A percentile compares a stretch with the other conserved stretches of the same genome.
Conservation (phyloP, 1,140 invertebrate genomes). For the Hypsibius dujardini region DNA sequence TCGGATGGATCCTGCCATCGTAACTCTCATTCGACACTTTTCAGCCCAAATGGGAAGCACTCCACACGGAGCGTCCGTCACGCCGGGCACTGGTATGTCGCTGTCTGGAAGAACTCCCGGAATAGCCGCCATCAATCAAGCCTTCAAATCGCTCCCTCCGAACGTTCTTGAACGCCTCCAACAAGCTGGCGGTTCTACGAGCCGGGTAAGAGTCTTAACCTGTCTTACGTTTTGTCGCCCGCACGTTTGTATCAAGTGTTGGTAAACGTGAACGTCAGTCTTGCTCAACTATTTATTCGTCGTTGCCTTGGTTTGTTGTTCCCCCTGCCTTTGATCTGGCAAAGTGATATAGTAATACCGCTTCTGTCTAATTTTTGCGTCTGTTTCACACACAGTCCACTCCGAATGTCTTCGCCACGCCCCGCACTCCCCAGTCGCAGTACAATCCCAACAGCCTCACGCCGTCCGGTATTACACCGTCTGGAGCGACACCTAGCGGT, state of each 20-base stretch:
- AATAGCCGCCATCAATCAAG: neutral
- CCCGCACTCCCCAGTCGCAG: neutral
- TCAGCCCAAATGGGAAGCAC: neutral
- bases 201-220: neutral
- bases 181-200: neutral
- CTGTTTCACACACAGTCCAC: neutral
- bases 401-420: conserved; percentile 8
- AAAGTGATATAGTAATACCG: neutral
- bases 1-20: neutral
- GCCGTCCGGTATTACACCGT: neutral
- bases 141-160: neutral
- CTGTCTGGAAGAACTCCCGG: neutral
- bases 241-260: neutral
- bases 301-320: neutral
- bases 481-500: neutral
- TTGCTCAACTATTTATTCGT: neutral
- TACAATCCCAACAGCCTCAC: neutral
- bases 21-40: neutral
- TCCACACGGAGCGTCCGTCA: neutral
- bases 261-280: neutral
- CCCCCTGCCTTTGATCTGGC: neutral
- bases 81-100: neutral
- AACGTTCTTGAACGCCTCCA: neutral
- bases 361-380: neutral
- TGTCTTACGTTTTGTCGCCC: neutral